These are phyloP conservation scores for Scolopax bukidnonensis DNA, from an alignment of 2,797 vertebrate species.

Conservation along the genomic window DNA sequence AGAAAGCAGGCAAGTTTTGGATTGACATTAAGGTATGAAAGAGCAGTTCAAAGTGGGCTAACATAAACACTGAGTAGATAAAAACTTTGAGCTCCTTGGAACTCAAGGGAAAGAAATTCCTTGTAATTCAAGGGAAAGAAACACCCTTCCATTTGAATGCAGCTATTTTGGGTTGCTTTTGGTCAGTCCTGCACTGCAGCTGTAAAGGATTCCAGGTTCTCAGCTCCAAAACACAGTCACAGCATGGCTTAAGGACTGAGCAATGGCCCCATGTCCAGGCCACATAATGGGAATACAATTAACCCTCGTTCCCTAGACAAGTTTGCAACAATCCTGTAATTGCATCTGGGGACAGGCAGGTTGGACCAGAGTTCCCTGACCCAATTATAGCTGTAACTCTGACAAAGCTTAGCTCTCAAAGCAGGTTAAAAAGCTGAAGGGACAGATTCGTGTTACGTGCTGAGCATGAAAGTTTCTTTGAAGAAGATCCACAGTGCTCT, in stretches of 20 bases:
- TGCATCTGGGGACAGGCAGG: not conserved
- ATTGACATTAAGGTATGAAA: conserved; percentile 1
- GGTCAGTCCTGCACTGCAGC: not conserved
- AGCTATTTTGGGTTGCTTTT: not conserved
- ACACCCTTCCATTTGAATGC: not conserved
- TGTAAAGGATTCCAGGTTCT: not conserved
- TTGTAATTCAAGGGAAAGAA: not conserved
- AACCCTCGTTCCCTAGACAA: not conserved
- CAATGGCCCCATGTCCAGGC: not conserved
- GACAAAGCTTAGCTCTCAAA: conserved; percentile 8
- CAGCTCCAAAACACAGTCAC: not conserved
- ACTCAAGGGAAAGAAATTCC: not conserved
- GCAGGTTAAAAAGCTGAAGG: conserved; percentile 35
- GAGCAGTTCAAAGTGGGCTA: conserved; percentile 17
- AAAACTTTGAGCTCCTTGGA: not conserved
- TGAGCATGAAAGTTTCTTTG: conserved; percentile 2
- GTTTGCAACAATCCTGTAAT: conserved; percentile 9
- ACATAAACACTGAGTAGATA: not conserved
- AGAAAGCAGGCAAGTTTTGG: not conserved
- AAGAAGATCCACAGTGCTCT: not conserved
- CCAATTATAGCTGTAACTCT: not conserved
- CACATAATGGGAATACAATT: not conserved
- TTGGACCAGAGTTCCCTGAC: not conserved
- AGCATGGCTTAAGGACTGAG: not conserved
- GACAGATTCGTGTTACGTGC: not conserved